Evolutionary conservation across 2,797 vertebrate genomes (phyloP).

Genomic region (Orestias chungarensis): DNA sequence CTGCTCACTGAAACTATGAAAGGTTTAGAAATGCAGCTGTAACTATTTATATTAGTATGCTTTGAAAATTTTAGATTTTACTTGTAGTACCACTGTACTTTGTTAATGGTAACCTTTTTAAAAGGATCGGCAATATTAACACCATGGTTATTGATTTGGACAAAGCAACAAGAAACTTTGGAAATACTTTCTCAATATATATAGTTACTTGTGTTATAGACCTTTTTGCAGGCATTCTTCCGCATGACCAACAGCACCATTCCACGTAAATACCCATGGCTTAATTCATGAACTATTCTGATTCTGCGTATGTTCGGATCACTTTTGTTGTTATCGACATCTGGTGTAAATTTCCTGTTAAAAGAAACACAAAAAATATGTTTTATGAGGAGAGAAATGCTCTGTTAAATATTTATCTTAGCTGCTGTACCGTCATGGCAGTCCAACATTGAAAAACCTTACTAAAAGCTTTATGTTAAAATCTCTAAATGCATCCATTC

Average conservation of each 20-base stretch:
- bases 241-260: not conserved
- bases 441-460: not conserved
- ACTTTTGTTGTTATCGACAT: not conserved
- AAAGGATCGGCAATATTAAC: not conserved
- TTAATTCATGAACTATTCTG: not conserved
- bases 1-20: not conserved
- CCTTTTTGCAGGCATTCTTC: not conserved
- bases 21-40: not conserved
- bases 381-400: not conserved
- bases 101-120: not conserved
- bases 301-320: not conserved
- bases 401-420: not conserved
- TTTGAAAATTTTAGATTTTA: not conserved
- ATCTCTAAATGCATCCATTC: not conserved
- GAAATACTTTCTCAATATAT: not conserved
- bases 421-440: not conserved
- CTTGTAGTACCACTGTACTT: not conserved
- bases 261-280: not conserved
- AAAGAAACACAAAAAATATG: not conserved
- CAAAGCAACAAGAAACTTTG: not conserved
- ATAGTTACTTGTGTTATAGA: not conserved
- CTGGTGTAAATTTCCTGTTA: not conserved
- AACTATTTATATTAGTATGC: not conserved
- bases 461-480: not conserved
- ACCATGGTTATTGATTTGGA: not conserved